Percentiles rank a stretch among this genome's conserved stretches.
Conservation (phyloP, 2,888 invertebrate genomes). For the Blera fallax region DNA sequence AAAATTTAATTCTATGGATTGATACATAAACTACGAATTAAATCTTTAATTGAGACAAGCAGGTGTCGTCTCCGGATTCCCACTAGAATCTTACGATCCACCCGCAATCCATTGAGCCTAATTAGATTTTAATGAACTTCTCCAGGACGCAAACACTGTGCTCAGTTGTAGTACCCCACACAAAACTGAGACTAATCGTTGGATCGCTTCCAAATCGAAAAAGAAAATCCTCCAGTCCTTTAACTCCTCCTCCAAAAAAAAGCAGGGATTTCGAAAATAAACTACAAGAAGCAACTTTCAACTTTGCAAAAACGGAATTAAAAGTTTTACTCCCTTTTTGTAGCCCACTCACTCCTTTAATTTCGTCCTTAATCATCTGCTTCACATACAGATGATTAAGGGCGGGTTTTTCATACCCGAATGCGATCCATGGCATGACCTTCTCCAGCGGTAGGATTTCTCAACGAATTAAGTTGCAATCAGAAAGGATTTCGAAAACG, state of each 20-base stretch:
- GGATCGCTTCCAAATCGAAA: conserved; percentile 55
- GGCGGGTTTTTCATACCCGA: not conserved
- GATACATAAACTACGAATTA: conserved; percentile 6
- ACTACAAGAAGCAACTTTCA: conserved; percentile 56
- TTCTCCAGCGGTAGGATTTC: conserved; percentile 10
- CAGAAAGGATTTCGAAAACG: conserved; percentile 64
- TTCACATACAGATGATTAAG: conserved; percentile 10
- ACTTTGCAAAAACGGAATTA: conserved; percentile 60
- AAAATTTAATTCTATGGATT: not conserved
- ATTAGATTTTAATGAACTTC: conserved; percentile 70
- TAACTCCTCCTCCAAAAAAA: not conserved
- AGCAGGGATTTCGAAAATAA: conserved; percentile 4
- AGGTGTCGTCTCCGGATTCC: conserved; percentile 28
- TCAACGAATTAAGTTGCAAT: conserved; percentile 65
- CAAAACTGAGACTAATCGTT: conserved; percentile 59
- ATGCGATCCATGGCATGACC: conserved; percentile 25
- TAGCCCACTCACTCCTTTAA: not conserved
- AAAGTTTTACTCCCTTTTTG: conserved; percentile 41
- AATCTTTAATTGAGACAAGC: conserved; percentile 10
- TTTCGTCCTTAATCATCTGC: conserved; percentile 21
- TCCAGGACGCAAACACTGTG: conserved; percentile 8
- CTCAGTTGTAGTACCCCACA: not conserved
- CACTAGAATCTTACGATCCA: not conserved
- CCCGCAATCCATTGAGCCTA: conserved; percentile 42
- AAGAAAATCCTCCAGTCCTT: not conserved